Base-by-base conservation (phyloP, 2,113 vertebrate genomes). In the Malaclemys terrapin region DNA sequence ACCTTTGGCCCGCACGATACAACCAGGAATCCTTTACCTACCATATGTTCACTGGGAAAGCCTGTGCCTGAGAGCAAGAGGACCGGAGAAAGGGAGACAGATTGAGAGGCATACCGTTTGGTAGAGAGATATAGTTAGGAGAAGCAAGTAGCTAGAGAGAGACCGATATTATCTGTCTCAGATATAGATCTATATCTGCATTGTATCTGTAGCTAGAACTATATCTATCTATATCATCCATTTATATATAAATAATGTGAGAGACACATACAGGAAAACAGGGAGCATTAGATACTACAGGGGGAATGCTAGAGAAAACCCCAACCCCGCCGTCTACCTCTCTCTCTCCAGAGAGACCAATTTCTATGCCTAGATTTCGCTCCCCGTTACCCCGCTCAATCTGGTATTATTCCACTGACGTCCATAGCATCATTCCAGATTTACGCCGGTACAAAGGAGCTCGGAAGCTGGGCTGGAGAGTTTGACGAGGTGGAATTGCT, bases 161-260 rank as follows among this genome's bases (percentile, higher is more conserved):
- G 92, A 92, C 72, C 31, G 79, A 42, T 82, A 85, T 14, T 82
- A 72, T 88, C 89, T 3, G 38, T 89, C 96, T 96, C 84, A 52
- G 57, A 85, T 90, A 27, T 11, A 29, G 87, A 95, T 95, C 96
- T 6, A 65, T 92, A 92, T 25, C 83, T 95, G 81, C 57, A 93
- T 96, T 79, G 83, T 90, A 95, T 92, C 90, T 92, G 53, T 38
- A 0, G 4, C 59, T 86, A 92, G 89, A 17, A 78, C 1, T 0
- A 20, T 79, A 85, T 6, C n/a, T 80, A n/a, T 35, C 76, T 50
- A 17, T 45, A 50, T 52, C 9, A 54, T 50, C 91, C 35, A 17
- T 11, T 92, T 80, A 56, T 72, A 52, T 22, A 19, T 38, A 38
- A 38, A 10, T 38, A 38, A 72, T 20, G 35, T 38, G 65, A 19